Evolutionary conservation across 2,797 vertebrate genomes (phyloP).

Genomic region (Oophaga sylvatica): DNA sequence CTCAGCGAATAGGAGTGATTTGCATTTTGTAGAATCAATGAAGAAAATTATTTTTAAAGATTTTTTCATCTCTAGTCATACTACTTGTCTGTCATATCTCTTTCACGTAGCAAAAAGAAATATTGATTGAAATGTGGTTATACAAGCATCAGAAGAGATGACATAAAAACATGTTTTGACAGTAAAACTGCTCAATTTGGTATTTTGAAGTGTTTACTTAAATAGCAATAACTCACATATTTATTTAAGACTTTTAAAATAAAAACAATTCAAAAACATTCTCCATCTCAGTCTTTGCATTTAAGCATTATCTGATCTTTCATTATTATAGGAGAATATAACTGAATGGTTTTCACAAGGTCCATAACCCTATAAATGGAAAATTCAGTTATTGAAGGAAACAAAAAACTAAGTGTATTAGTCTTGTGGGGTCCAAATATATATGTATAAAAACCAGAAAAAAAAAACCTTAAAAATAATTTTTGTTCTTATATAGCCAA

Average conservation of each 20-base stretch:
- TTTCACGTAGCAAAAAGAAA: not conserved
- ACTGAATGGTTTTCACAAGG: not conserved
- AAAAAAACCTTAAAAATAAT: too few relatives aligned
- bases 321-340: not conserved
- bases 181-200: not conserved
- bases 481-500: too few relatives aligned
- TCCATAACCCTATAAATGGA: not conserved
- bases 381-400: not conserved
- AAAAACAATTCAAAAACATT: not conserved
- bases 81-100: not conserved
- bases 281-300: not conserved
- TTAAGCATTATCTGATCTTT: not conserved
- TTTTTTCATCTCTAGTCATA: not conserved
- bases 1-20: not conserved
- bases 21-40: not conserved
- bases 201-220: not conserved
- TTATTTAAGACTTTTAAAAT: not conserved
- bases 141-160: not conserved
- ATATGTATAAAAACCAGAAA: too few relatives aligned
- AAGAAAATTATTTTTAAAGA: not conserved
- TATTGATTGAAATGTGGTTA: not conserved
- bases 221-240: not conserved
- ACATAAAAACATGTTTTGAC: conserved; percentile 6
- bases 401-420: too few relatives aligned
- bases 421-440: too few relatives aligned